Evolutionary conservation across 1,140 invertebrate genomes (phyloP).

Genomic region (Pomacea maculata): DNA sequence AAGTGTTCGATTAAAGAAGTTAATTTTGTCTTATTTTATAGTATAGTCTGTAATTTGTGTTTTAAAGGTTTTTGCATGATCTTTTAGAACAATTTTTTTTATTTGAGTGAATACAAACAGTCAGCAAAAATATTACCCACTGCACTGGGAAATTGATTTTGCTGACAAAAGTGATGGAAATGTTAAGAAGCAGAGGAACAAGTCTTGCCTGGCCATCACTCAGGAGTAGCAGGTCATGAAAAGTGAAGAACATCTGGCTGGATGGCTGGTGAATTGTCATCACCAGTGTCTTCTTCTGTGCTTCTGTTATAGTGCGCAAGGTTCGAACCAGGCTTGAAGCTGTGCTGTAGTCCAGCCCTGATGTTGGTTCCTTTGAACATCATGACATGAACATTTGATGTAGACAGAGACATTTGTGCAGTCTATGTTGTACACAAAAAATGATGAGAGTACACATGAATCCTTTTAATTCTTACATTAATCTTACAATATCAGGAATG

Average conservation of each 20-base stretch:
- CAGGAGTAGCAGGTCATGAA: slow-evolving; percentile 82
- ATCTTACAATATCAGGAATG: too few relatives aligned
- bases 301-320: slow-evolving; percentile 77
- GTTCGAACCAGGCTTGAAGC: slow-evolving; percentile 80
- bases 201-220: slow-evolving; percentile 73
- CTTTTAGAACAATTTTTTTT: too few relatives aligned
- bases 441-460: too few relatives aligned
- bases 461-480: too few relatives aligned
- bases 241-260: slow-evolving; percentile 88
- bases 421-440: too few relatives aligned
- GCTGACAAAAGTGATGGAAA: neutral
- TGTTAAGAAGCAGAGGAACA: neutral
- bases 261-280: slow-evolving; percentile 88
- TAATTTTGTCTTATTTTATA: too few relatives aligned
- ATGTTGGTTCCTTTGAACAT: slow-evolving; percentile 80
- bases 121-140: neutral
- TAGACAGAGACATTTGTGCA: too few relatives aligned
- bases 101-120: neutral
- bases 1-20: too few relatives aligned
- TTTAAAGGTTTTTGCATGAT: too few relatives aligned
- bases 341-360: slow-evolving; percentile 84
- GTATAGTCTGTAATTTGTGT: too few relatives aligned
- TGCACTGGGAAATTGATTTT: neutral
- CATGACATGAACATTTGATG: neutral
- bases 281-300: slow-evolving; percentile 83